Evolutionary conservation across 2,113 vertebrate species (phyloP).

Genomic region (Ceyx cyanopectus): DNA sequence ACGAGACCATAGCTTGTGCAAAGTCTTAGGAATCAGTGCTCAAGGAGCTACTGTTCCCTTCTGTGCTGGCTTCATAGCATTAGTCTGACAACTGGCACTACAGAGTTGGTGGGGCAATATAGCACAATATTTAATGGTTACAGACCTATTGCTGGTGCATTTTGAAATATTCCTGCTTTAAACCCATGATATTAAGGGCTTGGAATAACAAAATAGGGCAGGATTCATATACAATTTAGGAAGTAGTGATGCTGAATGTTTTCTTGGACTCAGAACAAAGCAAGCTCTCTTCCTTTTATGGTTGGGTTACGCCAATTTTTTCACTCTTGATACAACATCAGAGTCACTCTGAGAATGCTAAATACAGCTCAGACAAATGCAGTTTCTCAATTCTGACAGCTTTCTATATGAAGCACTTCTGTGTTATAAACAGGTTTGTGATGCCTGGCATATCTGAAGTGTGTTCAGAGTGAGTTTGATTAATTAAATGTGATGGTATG

Average conservation of each 20-base stretch:
- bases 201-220: not conserved
- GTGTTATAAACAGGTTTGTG: not conserved
- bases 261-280: constrained; percentile 28
- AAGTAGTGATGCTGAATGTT: not conserved
- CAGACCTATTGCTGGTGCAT: not conserved
- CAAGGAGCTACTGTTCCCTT: not conserved
- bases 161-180: not conserved
- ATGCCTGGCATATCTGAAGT: not conserved
- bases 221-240: not conserved
- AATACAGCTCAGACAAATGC: not conserved
- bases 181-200: not conserved
- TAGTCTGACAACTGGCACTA: not conserved
- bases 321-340: not conserved
- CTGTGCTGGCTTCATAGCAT: fast-evolving
- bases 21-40: not conserved
- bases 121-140: not conserved
- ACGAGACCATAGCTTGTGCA: not conserved
- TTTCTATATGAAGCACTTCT: not conserved
- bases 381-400: constrained; percentile 11
- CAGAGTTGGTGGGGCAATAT: not conserved
- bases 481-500: not conserved
- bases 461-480: not conserved
- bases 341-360: not conserved
- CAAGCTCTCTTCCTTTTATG: constrained; percentile 3
- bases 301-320: not conserved